Evolutionary conservation across 2,888 invertebrate species (phyloP), one percentile per base, ranked within the genome.

Genomic region (Lamellibrachia satsuma): DNA sequence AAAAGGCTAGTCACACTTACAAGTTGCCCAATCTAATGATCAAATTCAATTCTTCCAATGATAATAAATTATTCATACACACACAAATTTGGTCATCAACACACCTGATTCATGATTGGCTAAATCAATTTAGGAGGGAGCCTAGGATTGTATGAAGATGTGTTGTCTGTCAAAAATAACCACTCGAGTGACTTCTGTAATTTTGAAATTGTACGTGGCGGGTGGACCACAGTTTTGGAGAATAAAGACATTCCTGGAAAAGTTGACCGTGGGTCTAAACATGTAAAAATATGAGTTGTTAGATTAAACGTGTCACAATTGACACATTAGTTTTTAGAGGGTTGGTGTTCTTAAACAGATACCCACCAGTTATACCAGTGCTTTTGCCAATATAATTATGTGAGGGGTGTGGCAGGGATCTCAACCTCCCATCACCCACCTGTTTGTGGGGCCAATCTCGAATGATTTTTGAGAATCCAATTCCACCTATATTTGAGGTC

Each of bases 171-270:
- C 22, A 22, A 75, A 75, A 75, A 75, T n/a, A n/a, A 75, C 75
- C n/a, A 6, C 75, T 75, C 22, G 22, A 75, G n/a, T 4, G 6
- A 75, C 22, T 75, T 75, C 75, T 75, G 75, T 75, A 75, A 75
- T 57, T 57, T 57, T 57, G 57, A 57, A 57, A 22, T 75, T 75
- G 75, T 75, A 75, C 75, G 22, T 22, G 75, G 75, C 22, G 22
- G 75, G 11, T n/a, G n/a, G 75, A n/a, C 22, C 75, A 75, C 22
- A n/a, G 11, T 75, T 75, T 75, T 75, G 15, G 11, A 75, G 75
- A 75, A 75, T 75, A 75, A 75, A 75, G 15, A 75, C 75, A 75
- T 75, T 75, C 75, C 75, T 75, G 75, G 75, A 75, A 15, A 75
- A 11, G 22, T 75, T 75, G 75, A 75, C n/a, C 22, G 4, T 22